Conservation (phyloP, 2,888 invertebrate species). For the Drosophila niveifrons region DNA sequence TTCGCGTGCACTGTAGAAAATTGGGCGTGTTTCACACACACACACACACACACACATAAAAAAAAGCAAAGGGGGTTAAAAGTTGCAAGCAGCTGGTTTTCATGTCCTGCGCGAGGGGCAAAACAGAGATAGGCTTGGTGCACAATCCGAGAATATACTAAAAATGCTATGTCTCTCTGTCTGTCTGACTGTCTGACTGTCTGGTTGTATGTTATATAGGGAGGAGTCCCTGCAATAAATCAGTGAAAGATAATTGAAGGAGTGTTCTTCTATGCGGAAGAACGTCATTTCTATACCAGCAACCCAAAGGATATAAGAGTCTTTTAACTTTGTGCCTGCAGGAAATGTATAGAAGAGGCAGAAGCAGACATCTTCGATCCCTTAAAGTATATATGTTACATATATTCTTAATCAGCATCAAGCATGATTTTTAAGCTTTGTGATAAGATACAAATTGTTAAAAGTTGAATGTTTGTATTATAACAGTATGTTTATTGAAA, state of each 20-base stretch:
- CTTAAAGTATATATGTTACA: too few species aligned
- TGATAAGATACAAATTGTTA: too few species aligned
- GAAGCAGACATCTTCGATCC: too few species aligned
- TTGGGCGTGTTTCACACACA: slow-evolving; percentile 41
- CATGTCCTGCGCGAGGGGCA: slow-evolving; percentile 26
- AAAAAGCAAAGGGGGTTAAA: slow-evolving; percentile 31
- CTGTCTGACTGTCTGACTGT: too few species aligned
- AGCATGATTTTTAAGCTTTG: too few species aligned
- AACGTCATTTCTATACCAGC: slow-evolving; percentile 37
- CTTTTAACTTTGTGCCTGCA: too few species aligned
- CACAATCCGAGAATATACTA: neutral
- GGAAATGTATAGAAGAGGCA: too few species aligned
- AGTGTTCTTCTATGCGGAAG: slow-evolving; percentile 57
- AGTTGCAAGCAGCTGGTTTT: slow-evolving; percentile 36
- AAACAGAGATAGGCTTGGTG: slow-evolving; percentile 21
- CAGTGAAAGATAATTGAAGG: slow-evolving; percentile 61
- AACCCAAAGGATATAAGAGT: too few species aligned
- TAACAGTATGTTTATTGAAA: too few species aligned
- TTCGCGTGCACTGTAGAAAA: slow-evolving; percentile 48
- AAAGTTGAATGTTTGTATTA: too few species aligned
- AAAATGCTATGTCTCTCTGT: neutral
- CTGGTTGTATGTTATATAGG: neutral
- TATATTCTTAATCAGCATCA: too few species aligned
- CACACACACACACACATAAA: too few species aligned
- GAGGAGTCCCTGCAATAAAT: slow-evolving; percentile 52